Conservation (phyloP, 2,888 invertebrate species). For the Resseliella maxima region DNA sequence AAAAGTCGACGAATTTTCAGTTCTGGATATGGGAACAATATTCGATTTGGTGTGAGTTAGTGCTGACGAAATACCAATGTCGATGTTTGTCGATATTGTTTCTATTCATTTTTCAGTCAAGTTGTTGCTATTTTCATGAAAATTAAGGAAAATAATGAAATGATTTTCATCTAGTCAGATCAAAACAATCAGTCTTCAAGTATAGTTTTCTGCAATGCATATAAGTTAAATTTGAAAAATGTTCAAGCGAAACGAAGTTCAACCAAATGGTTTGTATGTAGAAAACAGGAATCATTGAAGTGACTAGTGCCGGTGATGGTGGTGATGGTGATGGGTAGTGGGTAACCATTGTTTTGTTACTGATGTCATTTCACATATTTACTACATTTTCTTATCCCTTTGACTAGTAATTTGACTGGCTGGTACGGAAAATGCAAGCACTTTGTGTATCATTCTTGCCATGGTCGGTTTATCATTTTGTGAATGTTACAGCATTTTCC, state of each 20-base stretch:
- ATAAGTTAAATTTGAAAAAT: not conserved
- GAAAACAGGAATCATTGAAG: not conserved
- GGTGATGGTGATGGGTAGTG: no score
- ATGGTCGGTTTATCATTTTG: constrained; percentile 25
- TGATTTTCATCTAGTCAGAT: constrained; percentile 7
- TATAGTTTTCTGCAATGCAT: constrained; percentile 18
- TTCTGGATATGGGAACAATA: not conserved
- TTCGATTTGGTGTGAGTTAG: not conserved
- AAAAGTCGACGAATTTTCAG: no score
- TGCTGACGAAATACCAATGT: not conserved
- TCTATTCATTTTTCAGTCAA: constrained; percentile 3
- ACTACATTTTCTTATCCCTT: constrained; percentile 32
- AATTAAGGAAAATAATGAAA: constrained; percentile 38
- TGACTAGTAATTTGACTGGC: not conserved
- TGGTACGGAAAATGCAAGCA: not conserved
- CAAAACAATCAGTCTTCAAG: constrained; percentile 36
- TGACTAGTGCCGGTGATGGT: not conserved
- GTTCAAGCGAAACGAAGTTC: not conserved
- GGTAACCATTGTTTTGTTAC: not conserved
- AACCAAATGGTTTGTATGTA: not conserved
- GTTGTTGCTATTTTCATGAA: constrained; percentile 17
- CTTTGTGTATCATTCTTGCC: constrained; percentile 32
- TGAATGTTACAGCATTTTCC: not conserved
- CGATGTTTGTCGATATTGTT: not conserved
- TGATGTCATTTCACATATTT: constrained; percentile 8